These are phyloP conservation scores for Fistularia tabacaria DNA, from an alignment of 2,797 vertebrate genomes.

Conservation along the genomic window DNA sequence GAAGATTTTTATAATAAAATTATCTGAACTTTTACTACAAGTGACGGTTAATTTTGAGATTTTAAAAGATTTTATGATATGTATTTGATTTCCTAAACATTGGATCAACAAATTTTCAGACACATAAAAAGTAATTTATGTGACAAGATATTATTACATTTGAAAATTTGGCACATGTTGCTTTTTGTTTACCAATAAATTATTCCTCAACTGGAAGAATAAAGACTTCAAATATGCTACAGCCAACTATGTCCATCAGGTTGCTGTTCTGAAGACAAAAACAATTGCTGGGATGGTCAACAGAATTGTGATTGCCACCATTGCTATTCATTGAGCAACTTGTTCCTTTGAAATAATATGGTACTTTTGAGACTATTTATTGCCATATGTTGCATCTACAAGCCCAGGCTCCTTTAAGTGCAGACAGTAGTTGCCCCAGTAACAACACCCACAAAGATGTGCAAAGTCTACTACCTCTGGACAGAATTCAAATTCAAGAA, in stretches of 20 bases:
- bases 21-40: no score
- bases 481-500: slow-evolving; percentile 55
- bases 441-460: slow-evolving; percentile 58
- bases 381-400: neutral
- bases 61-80: no score
- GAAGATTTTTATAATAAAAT: no score
- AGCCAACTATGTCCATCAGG: slow-evolving; percentile 32
- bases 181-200: no score
- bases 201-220: no score
- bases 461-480: slow-evolving; percentile 64
- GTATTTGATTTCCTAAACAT: no score
- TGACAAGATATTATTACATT: no score
- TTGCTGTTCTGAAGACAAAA: slow-evolving; percentile 46
- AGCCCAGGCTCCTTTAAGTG: slow-evolving; percentile 17
- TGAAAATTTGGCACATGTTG: no score
- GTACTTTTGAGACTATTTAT: neutral
- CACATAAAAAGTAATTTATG: no score
- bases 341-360: slow-evolving; percentile 49
- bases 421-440: slow-evolving; percentile 35
- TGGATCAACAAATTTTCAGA: no score
- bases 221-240: no score
- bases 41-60: no score
- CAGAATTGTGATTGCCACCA: slow-evolving; percentile 33
- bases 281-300: slow-evolving; percentile 40
- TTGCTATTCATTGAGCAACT: slow-evolving; percentile 34